Evolutionary conservation across 2,888 invertebrate genomes (phyloP), one percentile per base, ranked within the genome.

Genomic region (Drosophila longiperda): DNA sequence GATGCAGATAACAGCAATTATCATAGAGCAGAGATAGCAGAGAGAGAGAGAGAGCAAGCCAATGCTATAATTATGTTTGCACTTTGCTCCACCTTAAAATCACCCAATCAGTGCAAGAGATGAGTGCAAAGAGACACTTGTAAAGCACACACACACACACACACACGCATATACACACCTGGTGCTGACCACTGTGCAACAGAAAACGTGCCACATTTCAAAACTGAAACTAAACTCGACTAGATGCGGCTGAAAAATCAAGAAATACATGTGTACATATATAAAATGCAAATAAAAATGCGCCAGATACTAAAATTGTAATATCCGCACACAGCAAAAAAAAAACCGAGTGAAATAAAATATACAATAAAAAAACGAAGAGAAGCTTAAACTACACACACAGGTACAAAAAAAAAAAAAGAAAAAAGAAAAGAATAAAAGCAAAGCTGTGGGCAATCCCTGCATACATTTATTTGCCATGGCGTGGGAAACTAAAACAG

Each of bases 231-330:
- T 73, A 76, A 84, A 80, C 74, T 72, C 71, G 72, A 72, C 78
- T 75, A 20, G 58, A 52, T 11, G 32, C 45, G 33, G 38, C 45
- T 55, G 29, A 38, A 71, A 66, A 68, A 68, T 67, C 74, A 73
- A 67, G 73, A 76, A 70, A 77, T 73, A 87, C 84, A 87, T 84
- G 79, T 45, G 20, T 15, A 23, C 89, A 87, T 84, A 87, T 84
- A 84, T 83, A 88, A 88, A 88, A 88, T 87, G 82, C 87, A 87
- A 87, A 88, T 82, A 86, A 87, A 88, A 86, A 78, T 80, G 76
- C 80, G 77, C 66, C 83, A 87, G 84, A 87, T 87, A 87, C 87
- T 87, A 87, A 88, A 87, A 87, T 87, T 88, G 89, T 87, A 87
- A 87, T 87, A 88, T 88, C 86, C 88, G 86, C 82, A 82, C 82